Evolutionary conservation across 2,797 vertebrate genomes (phyloP), one percentile per base, ranked within the genome.

Genomic region (Pseudomugil tenellus): DNA sequence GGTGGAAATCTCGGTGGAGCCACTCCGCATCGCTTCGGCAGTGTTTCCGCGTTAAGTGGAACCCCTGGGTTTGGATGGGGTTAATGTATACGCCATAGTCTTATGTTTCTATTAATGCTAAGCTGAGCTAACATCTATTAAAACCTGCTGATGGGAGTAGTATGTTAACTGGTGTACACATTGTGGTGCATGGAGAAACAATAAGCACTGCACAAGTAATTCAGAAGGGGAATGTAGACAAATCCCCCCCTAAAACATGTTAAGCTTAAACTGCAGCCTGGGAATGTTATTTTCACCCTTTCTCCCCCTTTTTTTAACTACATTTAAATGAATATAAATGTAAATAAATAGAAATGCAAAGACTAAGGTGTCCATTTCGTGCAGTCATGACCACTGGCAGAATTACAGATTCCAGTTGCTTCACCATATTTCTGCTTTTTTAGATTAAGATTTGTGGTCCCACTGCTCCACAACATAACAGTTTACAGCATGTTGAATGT

Each of bases 401-500:
- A 26, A 29, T 37, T 23, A 55, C 4, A 23, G 23, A 55, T 57
- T 6, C 69, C 4, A 7, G 29, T 23, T 74, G 26, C 16, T 3
- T 17, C 46, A 52, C 43, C 9, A 31, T 34, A 3, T 31, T 52
- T 46, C 25, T 32, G 28, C 25, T 56, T 67, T 62, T 54, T 29
- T 28, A 35, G 65, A 70, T 69, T 14, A 10, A 52, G 6, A 63
- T 52, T 53, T 74, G 46, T 63, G 26, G 49, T 53, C 81, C 57
- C 37, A 17, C 26, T 2, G 16, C 49, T 48, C 13, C 37, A 37
- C 17, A 23, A 7, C 63, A 43, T 8, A 37, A 65, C 64, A 54
- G 67, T 77, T 79, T 69, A 69, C 63, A 52, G 26, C 26, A 35
- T 8, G 51, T 75, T 69, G 72, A 35, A 58, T 13, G 21, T 23